phyloP scores from a whole-genome alignment of 2,797 vertebrate genomes.

The Enteromius viviparus region DNA sequence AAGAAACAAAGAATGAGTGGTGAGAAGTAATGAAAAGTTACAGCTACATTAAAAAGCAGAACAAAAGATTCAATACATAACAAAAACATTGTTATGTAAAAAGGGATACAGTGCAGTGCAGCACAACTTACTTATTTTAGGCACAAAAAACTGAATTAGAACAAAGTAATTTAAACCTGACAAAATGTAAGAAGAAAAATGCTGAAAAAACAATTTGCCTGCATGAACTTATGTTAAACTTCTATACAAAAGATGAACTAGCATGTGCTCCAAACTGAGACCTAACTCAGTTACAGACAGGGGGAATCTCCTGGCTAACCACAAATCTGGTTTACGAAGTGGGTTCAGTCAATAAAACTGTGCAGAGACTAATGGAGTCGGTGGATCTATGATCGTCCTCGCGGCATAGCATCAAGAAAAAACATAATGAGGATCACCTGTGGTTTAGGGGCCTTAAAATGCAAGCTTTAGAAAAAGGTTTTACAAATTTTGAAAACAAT shows the following conservation, averaged over 20 bases:
- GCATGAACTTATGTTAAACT: not conserved
- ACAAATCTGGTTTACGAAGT: conserved; percentile 14
- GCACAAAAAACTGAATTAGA: not conserved
- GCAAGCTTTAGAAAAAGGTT: not conserved
- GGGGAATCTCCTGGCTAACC: not conserved
- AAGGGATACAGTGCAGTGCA: too few relatives aligned
- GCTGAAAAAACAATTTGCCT: not conserved
- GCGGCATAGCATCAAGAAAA: conserved; percentile 1
- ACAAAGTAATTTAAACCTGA: not conserved
- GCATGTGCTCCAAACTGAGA: not conserved
- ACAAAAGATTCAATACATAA: too few relatives aligned
- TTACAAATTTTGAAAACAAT: not conserved
- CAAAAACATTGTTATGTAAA: too few relatives aligned
- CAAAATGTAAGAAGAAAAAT: not conserved
- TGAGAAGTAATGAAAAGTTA: not conserved
- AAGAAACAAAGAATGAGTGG: not conserved
- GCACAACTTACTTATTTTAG: not conserved
- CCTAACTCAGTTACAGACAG: not conserved
- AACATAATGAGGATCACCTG: not conserved
- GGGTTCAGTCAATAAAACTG: not conserved
- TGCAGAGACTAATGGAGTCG: not conserved
- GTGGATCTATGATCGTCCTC: not conserved
- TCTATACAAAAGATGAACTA: not conserved
- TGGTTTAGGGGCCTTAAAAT: not conserved
- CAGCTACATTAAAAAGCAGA: not conserved